Percentiles rank a stretch among this genome's conserved stretches.
phyloP scores from a whole-genome alignment of 2,888 invertebrate species.

The Rhogogaster chlorosoma region DNA sequence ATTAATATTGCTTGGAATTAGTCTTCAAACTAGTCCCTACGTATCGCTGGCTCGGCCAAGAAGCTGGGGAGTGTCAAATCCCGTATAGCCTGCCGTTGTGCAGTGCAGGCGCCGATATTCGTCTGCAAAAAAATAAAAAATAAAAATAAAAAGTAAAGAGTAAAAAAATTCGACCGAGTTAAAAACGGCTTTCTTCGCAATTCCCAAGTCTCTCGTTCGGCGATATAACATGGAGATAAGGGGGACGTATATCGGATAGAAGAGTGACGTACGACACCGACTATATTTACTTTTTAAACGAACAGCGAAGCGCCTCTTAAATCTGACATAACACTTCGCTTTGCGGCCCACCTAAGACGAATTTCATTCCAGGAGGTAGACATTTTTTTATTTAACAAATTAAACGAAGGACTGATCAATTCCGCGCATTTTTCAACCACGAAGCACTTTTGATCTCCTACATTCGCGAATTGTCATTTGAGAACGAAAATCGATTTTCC shows the following conservation, averaged over 20 bases:
- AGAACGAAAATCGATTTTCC: neutral
- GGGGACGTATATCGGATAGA: neutral
- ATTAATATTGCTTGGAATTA: conserved; percentile 42
- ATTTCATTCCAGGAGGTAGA: neutral
- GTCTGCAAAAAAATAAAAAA: neutral
- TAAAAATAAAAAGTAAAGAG: neutral
- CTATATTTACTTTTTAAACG: neutral
- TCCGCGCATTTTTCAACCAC: too few species aligned
- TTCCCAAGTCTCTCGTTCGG: too few species aligned
- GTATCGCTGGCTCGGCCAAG: neutral
- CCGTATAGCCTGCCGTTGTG: neutral
- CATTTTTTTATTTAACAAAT: too few species aligned
- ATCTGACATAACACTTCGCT: neutral
- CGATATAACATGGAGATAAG: neutral
- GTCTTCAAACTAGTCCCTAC: conserved; percentile 21
- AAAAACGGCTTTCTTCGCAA: neutral
- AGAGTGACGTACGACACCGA: neutral
- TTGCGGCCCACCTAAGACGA: neutral
- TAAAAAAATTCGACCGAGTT: too few species aligned
- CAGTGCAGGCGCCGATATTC: neutral
- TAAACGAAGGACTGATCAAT: too few species aligned
- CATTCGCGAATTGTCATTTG: neutral
- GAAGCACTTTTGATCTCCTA: too few species aligned
- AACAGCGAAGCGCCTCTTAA: conserved; percentile 19
- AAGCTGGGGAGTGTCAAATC: neutral